phyloP scores from a whole-genome alignment of 2,113 vertebrate genomes.

The Paradisaea rubra region DNA sequence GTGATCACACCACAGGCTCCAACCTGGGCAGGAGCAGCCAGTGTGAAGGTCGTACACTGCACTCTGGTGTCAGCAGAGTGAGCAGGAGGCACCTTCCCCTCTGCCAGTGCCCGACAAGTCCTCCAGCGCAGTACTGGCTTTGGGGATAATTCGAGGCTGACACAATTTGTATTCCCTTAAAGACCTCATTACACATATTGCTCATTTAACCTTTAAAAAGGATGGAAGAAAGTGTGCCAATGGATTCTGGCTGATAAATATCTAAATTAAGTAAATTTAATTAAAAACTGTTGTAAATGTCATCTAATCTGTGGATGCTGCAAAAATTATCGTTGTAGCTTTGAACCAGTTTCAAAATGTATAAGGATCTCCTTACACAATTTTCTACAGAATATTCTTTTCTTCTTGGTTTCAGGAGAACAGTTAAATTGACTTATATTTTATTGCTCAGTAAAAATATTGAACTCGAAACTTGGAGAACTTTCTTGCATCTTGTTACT shows the following conservation, averaged over 20 bases:
- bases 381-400: background rate
- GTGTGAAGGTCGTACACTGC: constrained; percentile 39
- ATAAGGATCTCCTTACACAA: background rate
- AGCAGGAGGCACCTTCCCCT: background rate
- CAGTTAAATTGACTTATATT: background rate
- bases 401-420: background rate
- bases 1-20: background rate
- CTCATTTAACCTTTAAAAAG: constrained; percentile 62
- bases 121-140: background rate
- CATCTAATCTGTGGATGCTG: constrained; percentile 38
- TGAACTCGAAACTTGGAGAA: background rate
- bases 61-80: constrained; percentile 50
- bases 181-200: constrained; percentile 60
- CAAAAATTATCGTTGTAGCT: background rate
- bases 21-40: background rate
- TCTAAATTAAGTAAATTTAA: constrained; percentile 65
- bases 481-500: background rate
- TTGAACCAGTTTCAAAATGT: constrained; percentile 48
- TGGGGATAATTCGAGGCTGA: background rate
- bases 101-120: background rate
- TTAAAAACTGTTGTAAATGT: constrained; percentile 53
- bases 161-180: constrained; percentile 51
- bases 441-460: constrained; percentile 3
- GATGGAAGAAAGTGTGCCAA: constrained; percentile 50
- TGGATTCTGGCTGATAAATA: constrained; percentile 52